Conservation (phyloP, 2,888 invertebrate species). For the Xestia rhomboidea region DNA sequence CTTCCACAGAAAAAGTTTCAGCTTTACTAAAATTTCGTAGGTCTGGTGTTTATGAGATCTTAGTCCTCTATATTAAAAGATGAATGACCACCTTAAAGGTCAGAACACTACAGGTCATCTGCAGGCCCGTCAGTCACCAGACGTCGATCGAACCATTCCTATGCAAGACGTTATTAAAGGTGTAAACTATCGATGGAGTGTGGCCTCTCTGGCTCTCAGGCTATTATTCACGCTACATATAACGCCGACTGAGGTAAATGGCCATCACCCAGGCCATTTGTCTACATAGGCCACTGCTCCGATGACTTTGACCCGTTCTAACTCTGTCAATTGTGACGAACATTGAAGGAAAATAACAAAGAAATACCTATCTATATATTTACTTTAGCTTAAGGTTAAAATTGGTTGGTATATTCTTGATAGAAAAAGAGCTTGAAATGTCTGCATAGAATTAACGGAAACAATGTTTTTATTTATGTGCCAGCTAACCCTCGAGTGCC, state of each 20-base stretch:
- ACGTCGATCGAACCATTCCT: conserved; percentile 18
- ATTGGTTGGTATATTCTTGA: background rate
- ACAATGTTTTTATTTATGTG: conserved; percentile 78
- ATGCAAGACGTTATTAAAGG: conserved; percentile 30
- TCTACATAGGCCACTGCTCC: background rate
- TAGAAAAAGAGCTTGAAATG: conserved; percentile 29
- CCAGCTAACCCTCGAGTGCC: conserved; percentile 75
- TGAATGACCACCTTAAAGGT: background rate
- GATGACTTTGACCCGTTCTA: conserved; percentile 20
- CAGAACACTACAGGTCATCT: conserved; percentile 8
- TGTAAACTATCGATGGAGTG: conserved; percentile 1
- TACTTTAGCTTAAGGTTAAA: background rate
- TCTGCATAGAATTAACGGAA: conserved; percentile 63
- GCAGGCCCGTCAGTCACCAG: conserved; percentile 5
- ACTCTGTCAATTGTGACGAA: background rate
- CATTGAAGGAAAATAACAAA: background rate
- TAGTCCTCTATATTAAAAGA: background rate
- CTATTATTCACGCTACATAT: conserved; percentile 24
- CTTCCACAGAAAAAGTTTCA: background rate
- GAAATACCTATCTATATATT: background rate
- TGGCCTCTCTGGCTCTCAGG: conserved; percentile 5
- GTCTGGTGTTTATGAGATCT: background rate
- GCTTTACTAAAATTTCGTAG: background rate
- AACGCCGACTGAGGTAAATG: conserved; percentile 24
- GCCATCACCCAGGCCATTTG: conserved; percentile 23